A percentile compares a stretch with the other conserved stretches of the same genome.
These are phyloP conservation scores for Rutilus rutilus DNA, from an alignment of 2,113 vertebrate species.

Conservation along the genomic window DNA sequence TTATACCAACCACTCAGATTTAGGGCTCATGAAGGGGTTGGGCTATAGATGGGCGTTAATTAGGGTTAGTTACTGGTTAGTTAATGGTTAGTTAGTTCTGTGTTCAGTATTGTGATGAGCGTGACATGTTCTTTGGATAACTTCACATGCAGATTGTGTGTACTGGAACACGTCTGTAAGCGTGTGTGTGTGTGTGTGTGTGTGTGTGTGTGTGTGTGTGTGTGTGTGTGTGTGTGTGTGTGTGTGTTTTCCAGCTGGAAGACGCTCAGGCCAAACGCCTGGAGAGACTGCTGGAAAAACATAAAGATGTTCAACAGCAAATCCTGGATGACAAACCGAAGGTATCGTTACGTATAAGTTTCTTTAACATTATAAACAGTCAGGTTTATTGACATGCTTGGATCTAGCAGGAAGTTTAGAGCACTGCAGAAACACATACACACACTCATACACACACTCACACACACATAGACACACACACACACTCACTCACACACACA, in stretches of 20 bases:
- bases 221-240: slow-evolving; percentile 30
- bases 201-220: slow-evolving; percentile 18
- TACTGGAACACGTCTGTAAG: not conserved
- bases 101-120: not conserved
- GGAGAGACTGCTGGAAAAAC: slow-evolving; percentile 91
- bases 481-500: slow-evolving; percentile 5
- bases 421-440: not conserved
- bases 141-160: not conserved
- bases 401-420: not conserved
- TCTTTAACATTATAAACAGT: no score
- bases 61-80: not conserved
- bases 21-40: no score
- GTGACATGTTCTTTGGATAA: not conserved
- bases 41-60: not conserved
- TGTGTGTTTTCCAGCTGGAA: slow-evolving; percentile 80
- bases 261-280: slow-evolving; percentile 95
- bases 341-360: slow-evolving; percentile 68
- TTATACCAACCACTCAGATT: not conserved
- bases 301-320: slow-evolving; percentile 96
- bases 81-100: not conserved
- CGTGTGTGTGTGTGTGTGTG: slow-evolving; percentile 18
- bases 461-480: not conserved
- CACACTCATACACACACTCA: not conserved
- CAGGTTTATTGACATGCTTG: not conserved
- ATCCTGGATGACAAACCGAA: slow-evolving; percentile 96